These are phyloP conservation scores for Paraplagusia blochii DNA, from an alignment of 2,113 vertebrate species.

Conservation along the genomic window DNA sequence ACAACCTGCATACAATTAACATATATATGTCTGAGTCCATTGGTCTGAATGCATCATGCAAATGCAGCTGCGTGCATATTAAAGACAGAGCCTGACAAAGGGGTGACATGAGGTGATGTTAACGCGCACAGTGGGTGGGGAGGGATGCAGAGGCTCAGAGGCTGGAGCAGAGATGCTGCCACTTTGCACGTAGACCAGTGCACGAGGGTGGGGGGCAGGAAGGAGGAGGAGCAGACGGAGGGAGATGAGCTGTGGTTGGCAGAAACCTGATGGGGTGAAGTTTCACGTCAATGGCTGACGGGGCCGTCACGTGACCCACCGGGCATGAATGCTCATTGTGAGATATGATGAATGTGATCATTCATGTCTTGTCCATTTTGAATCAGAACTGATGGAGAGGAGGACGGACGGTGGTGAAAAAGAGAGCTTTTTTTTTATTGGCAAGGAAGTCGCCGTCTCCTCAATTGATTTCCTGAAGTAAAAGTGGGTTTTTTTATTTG, in stretches of 20 bases:
- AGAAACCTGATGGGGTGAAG: conserved; percentile 36
- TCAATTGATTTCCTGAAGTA: conserved; percentile 6
- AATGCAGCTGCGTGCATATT: conserved; percentile 17
- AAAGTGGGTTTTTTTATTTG: not conserved
- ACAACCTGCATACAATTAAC: conserved; percentile 51
- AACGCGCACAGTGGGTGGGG: conserved; percentile 24
- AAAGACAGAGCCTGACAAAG: conserved; percentile 18
- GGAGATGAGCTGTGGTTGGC: conserved; percentile 37
- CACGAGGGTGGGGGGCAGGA: conserved; percentile 7
- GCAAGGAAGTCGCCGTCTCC: conserved; percentile 13
- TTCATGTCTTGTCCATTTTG: conserved; percentile 54
- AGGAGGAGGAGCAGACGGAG: not conserved
- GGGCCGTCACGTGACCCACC: conserved; percentile 40
- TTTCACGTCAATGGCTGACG: conserved; percentile 47
- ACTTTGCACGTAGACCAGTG: conserved; percentile 69
- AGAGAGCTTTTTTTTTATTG: conserved; percentile 14
- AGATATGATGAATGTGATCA: conserved; percentile 66
- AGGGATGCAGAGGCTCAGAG: conserved; percentile 4
- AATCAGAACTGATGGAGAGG: conserved; percentile 37
- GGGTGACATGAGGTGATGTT: conserved; percentile 60
- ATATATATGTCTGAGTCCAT: conserved; percentile 39
- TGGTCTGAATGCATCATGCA: conserved; percentile 14
- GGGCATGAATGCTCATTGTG: conserved; percentile 62
- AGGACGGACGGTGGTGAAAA: conserved; percentile 2
- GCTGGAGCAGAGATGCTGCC: conserved; percentile 57